Evolutionary conservation across 2,113 vertebrate genomes (phyloP).

Genomic region (Pao palembangensis): DNA sequence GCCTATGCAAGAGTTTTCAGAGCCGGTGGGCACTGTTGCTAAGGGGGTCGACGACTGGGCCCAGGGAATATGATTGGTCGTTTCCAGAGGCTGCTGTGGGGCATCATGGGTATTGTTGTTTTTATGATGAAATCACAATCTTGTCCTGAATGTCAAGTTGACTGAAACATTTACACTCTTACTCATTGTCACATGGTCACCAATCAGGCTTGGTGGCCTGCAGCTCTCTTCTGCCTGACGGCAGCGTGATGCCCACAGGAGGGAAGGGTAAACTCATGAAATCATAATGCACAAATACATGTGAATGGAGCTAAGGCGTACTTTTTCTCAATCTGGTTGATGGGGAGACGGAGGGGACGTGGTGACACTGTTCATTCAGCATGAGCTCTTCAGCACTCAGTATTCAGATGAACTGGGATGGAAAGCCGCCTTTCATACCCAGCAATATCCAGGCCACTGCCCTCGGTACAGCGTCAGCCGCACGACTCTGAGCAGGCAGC

Average conservation of each 20-base stretch:
- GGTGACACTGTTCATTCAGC: constrained; percentile 21
- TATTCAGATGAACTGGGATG: constrained; percentile 55
- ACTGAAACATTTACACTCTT: no score
- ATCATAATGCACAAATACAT: neutral
- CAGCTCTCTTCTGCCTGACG: no score
- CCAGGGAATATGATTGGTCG: no score
- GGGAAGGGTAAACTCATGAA: neutral
- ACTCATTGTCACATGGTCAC: no score
- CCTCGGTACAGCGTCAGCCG: constrained; percentile 41
- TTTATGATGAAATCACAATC: no score
- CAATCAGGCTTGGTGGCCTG: no score
- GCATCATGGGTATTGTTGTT: no score
- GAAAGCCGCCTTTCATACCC: constrained; percentile 54
- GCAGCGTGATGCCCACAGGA: neutral
- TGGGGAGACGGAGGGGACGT: constrained; percentile 9
- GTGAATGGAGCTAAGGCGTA: neutral
- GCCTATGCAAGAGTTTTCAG: no score
- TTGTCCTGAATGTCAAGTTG: no score
- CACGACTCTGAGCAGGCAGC: constrained; percentile 40
- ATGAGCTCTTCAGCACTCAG: constrained; percentile 40
- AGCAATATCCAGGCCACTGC: constrained; percentile 58
- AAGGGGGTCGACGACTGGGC: no score
- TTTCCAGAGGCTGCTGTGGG: no score
- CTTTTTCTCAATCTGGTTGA: neutral
- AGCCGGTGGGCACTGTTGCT: no score